Evolutionary conservation across 2,113 vertebrate genomes (phyloP).

Genomic region (Malurus elegans): DNA sequence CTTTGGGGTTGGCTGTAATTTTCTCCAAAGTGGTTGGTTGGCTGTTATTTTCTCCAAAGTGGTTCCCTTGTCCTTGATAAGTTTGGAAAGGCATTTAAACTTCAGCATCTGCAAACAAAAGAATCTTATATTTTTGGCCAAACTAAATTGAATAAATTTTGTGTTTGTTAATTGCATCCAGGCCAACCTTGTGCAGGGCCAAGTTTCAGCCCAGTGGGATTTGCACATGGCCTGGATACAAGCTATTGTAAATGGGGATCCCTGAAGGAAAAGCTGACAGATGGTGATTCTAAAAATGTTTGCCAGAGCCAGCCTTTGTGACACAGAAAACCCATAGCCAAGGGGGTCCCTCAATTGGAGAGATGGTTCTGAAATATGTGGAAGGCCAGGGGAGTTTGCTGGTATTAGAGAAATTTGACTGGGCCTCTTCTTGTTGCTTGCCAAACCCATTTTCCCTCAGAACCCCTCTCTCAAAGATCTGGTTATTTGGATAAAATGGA

Average conservation of each 20-base stretch:
- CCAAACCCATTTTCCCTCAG: background rate
- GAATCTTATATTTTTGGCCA: slow-evolving; percentile 69
- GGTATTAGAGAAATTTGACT: slow-evolving; percentile 15
- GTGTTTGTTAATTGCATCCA: slow-evolving; percentile 68
- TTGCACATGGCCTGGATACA: slow-evolving; percentile 66
- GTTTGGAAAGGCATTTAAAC: slow-evolving; percentile 64
- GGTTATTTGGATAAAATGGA: slow-evolving; percentile 17
- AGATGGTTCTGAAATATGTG: slow-evolving; percentile 21
- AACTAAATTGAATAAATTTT: slow-evolving; percentile 69
- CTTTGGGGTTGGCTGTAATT: slow-evolving; percentile 24
- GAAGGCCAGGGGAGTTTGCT: background rate
- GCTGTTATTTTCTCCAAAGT: slow-evolving; percentile 34
- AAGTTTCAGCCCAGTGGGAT: slow-evolving; percentile 69
- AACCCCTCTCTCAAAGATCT: background rate
- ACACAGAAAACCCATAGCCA: slow-evolving; percentile 62
- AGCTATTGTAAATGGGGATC: slow-evolving; percentile 67
- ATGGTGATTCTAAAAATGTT: slow-evolving; percentile 64
- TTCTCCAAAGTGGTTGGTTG: slow-evolving; percentile 38
- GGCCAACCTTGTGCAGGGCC: slow-evolving; percentile 38
- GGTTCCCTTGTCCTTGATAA: slow-evolving; percentile 60
- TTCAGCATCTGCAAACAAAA: slow-evolving; percentile 70
- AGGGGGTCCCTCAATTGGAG: slow-evolving; percentile 51
- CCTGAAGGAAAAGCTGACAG: slow-evolving; percentile 66
- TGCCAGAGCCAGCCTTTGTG: slow-evolving; percentile 66
- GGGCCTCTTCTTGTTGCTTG: background rate